phyloP scores from a whole-genome alignment of 2,797 vertebrate genomes.

The Anableps anableps region DNA sequence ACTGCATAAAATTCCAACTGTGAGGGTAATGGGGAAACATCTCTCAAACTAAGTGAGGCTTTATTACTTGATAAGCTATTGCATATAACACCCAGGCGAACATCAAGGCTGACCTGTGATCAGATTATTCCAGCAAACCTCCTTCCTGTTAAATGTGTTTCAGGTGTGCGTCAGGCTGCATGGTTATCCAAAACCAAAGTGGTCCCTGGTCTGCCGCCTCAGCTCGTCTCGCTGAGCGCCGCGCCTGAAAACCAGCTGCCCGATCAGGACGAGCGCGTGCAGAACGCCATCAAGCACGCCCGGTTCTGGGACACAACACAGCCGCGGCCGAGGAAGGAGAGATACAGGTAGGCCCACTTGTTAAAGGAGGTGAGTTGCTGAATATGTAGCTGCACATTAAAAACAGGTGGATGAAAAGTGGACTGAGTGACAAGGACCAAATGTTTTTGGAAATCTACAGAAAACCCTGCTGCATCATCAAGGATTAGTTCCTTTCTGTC shows the following conservation, averaged over 20 bases:
- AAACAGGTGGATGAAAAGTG: background rate
- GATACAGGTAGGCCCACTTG: slow-evolving; percentile 81
- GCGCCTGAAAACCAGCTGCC: slow-evolving; percentile 75
- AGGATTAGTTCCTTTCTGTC: background rate
- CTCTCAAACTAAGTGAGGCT: background rate
- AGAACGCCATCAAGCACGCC: slow-evolving; percentile 81
- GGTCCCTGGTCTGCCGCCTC: slow-evolving; percentile 84
- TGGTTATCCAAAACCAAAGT: slow-evolving; percentile 93
- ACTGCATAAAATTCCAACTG: background rate
- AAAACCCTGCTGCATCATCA: background rate
- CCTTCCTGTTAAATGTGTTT: background rate
- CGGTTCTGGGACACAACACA: slow-evolving; percentile 88
- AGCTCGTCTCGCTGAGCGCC: slow-evolving; percentile 73
- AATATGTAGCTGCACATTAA: background rate
- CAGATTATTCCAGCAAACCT: background rate
- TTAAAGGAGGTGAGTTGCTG: background rate
- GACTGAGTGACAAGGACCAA: too few relatives aligned
- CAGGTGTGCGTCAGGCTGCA: slow-evolving; percentile 90
- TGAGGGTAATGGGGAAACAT: background rate
- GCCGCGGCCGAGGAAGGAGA: slow-evolving; percentile 72
- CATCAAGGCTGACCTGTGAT: background rate
- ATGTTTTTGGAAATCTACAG: background rate
- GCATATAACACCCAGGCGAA: background rate
- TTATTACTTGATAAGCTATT: background rate
- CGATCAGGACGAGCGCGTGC: slow-evolving; percentile 82